A percentile compares a stretch with the other conserved stretches of the same genome.
These are phyloP conservation scores for Diabrotica undecimpunctata DNA, from an alignment of 1,140 invertebrate species.

Conservation along the genomic window DNA sequence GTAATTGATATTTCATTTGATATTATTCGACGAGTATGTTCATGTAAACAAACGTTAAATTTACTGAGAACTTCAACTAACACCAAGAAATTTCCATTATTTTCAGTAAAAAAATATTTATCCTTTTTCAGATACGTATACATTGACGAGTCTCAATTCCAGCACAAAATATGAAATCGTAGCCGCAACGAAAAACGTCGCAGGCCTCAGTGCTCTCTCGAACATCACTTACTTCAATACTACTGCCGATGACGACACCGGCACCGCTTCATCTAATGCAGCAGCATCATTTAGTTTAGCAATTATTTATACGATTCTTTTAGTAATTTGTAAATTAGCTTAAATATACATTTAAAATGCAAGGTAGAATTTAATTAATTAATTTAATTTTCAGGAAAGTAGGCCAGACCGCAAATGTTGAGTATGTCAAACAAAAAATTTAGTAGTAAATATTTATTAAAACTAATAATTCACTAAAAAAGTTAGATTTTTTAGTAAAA, in stretches of 20 bases:
- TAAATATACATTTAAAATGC: slow-evolving; percentile 10
- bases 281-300: neutral
- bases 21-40: no score
- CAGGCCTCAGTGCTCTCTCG: slow-evolving; percentile 3
- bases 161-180: slow-evolving; percentile 7
- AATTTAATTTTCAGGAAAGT: no score
- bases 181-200: slow-evolving; percentile 10
- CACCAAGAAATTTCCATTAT: no score
- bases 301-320: slow-evolving; percentile 3
- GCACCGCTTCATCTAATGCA: neutral
- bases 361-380: slow-evolving; percentile 5
- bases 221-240: slow-evolving; percentile 6
- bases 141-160: neutral
- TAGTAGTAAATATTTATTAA: no score
- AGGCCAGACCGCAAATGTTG: no score
- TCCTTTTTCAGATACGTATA: slow-evolving; percentile 3
- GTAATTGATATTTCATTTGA: no score
- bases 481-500: no score
- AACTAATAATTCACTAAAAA: no score
- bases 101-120: no score
- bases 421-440: neutral
- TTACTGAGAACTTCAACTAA: no score
- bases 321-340: slow-evolving; percentile 1
- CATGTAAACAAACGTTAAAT: no score
- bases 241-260: neutral